phyloP scores from a whole-genome alignment of 2,797 vertebrate genomes.

The Cuniculus paca region DNA sequence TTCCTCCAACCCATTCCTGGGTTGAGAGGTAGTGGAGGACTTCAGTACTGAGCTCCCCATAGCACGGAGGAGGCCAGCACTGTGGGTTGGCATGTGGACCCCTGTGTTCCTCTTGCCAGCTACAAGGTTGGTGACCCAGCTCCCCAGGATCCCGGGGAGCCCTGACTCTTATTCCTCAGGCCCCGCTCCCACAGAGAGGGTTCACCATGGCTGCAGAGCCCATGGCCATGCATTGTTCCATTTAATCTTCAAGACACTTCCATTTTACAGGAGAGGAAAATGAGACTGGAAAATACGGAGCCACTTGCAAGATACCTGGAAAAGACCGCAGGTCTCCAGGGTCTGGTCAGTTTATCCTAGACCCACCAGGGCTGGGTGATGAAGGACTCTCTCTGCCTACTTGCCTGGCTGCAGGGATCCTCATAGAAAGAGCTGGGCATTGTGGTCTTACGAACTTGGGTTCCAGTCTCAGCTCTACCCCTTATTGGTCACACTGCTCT shows the following conservation, averaged over 20 bases:
- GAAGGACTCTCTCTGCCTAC: rapidly evolving
- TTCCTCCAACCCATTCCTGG: background rate
- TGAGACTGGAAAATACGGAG: background rate
- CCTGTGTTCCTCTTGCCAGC: background rate
- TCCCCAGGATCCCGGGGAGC: too few species aligned
- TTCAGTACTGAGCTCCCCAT: rapidly evolving
- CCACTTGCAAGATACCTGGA: background rate
- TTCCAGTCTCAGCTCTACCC: background rate
- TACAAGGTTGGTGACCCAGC: too few species aligned
- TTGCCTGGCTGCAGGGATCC: too few species aligned
- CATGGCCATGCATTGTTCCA: too few species aligned
- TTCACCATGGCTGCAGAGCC: rapidly evolving
- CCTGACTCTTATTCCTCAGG: background rate
- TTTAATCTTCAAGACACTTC: background rate
- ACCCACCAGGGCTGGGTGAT: rapidly evolving
- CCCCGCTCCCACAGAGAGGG: background rate
- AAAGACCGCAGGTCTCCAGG: background rate
- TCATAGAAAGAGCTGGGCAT: background rate
- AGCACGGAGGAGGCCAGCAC: background rate
- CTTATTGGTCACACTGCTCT: background rate
- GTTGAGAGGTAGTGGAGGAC: background rate
- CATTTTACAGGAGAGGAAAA: background rate
- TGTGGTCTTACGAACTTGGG: background rate
- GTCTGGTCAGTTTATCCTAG: background rate
- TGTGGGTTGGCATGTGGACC: background rate